Evolutionary conservation across 2,113 vertebrate genomes (phyloP).

Genomic region (Mormyrus iriodes): DNA sequence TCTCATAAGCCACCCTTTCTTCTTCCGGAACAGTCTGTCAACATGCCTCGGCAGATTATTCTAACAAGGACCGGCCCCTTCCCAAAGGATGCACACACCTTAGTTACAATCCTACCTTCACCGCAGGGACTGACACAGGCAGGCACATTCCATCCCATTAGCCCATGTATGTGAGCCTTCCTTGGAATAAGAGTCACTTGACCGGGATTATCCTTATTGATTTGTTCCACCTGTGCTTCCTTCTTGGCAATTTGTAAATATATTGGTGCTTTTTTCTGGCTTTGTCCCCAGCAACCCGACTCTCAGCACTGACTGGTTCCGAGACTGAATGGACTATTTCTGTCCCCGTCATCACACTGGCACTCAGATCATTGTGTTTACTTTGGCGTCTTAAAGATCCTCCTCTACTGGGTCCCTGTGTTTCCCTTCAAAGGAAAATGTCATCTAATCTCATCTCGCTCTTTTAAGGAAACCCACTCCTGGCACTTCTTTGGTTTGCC

Average conservation of each 20-base stretch:
- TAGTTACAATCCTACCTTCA: constrained; percentile 8
- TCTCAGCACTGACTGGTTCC: neutral
- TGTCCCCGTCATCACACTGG: neutral
- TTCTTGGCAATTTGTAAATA: neutral
- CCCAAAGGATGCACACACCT: neutral
- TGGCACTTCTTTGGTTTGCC: neutral
- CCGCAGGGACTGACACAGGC: constrained; percentile 31
- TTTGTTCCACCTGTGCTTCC: neutral
- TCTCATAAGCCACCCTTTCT: constrained; percentile 28
- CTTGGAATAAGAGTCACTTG: neutral
- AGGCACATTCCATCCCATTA: neutral
- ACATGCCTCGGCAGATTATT: constrained; percentile 4
- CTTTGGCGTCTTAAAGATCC: neutral
- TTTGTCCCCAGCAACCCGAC: neutral
- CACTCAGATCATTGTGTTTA: neutral
- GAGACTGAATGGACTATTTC: neutral
- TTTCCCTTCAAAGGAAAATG: neutral
- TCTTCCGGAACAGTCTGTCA: constrained; percentile 21
- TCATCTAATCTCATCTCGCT: neutral
- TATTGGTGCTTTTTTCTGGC: neutral
- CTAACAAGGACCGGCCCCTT: constrained; percentile 7
- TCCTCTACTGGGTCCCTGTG: neutral
- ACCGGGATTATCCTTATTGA: neutral
- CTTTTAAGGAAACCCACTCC: neutral
- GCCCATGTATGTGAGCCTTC: neutral